These are phyloP conservation scores for Microvelia longipes DNA, from an alignment of 1,140 invertebrate species.

Conservation along the genomic window DNA sequence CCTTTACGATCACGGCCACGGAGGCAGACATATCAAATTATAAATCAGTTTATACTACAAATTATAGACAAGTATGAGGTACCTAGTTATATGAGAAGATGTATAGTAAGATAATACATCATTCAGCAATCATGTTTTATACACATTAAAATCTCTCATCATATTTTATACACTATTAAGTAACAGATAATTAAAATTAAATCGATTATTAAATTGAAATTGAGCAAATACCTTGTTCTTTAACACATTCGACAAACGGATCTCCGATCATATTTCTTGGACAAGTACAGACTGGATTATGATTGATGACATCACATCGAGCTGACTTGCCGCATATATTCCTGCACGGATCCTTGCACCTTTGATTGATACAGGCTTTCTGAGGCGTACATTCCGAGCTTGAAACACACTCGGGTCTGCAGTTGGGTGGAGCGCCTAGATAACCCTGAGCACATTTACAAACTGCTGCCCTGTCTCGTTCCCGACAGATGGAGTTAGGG, in stretches of 20 bases:
- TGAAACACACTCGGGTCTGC: slow-evolving; percentile 62
- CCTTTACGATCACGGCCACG: too few relatives aligned
- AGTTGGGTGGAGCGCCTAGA: slow-evolving; percentile 55
- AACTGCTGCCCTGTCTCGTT: slow-evolving; percentile 45
- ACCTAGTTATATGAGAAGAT: too few relatives aligned
- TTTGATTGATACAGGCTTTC: slow-evolving; percentile 60
- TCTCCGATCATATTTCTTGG: slow-evolving; percentile 56
- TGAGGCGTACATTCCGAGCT: slow-evolving; percentile 56
- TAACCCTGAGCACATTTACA: slow-evolving; percentile 64
- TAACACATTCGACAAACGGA: slow-evolving; percentile 59
- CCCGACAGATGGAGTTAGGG: slow-evolving; percentile 58
- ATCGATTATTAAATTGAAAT: not conserved
- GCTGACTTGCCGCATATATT: slow-evolving; percentile 64
- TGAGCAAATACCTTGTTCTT: slow-evolving; percentile 42
- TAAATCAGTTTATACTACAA: too few relatives aligned
- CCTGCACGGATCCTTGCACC: slow-evolving; percentile 65
- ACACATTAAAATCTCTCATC: too few relatives aligned
- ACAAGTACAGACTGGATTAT: slow-evolving; percentile 73
- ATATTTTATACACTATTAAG: too few relatives aligned
- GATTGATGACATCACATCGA: slow-evolving; percentile 60
- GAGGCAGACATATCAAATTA: too few relatives aligned
- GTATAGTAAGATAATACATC: too few relatives aligned
- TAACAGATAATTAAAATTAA: too few relatives aligned
- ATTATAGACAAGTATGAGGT: too few relatives aligned
- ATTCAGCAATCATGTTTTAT: too few relatives aligned